A percentile compares a stretch with the other conserved stretches of the same genome.
Evolutionary conservation across 2,113 vertebrate genomes (phyloP).

Genomic region (Myocastor coypus): DNA sequence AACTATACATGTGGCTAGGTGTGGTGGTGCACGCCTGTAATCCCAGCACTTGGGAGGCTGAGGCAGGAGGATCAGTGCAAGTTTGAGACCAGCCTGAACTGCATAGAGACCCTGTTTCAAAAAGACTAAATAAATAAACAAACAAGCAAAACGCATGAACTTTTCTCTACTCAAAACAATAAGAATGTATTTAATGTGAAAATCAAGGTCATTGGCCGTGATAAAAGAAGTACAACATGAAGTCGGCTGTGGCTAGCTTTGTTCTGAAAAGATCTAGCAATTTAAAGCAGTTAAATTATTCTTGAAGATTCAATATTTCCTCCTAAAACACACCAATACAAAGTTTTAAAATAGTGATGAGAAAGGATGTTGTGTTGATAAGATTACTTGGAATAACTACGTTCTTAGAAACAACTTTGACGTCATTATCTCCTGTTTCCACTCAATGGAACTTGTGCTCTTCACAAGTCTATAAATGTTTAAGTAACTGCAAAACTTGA

Average conservation of each 20-base stretch:
- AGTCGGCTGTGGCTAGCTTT: not conserved
- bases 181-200: slow-evolving; percentile 46
- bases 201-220: slow-evolving; percentile 7
- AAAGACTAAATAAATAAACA: too few relatives aligned
- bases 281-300: slow-evolving; percentile 4
- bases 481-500: not conserved
- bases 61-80: too few relatives aligned
- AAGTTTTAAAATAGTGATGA: not conserved
- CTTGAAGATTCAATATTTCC: slow-evolving; percentile 20
- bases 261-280: not conserved
- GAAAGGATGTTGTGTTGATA: not conserved
- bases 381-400: not conserved
- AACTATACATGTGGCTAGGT: not conserved
- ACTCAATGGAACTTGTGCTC: not conserved
- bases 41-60: too few relatives aligned
- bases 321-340: not conserved
- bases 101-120: too few relatives aligned
- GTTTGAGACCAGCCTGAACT: too few relatives aligned
- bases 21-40: too few relatives aligned
- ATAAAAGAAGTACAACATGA: not conserved
- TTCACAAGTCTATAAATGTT: not conserved
- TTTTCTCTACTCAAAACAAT: not conserved
- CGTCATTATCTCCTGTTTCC: not conserved
- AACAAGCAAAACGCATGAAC: too few relatives aligned
- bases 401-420: slow-evolving; percentile 27